Percentiles rank a stretch among this genome's conserved stretches.
Conservation (phyloP, 2,888 invertebrate genomes). For the Parnassius orleans region DNA sequence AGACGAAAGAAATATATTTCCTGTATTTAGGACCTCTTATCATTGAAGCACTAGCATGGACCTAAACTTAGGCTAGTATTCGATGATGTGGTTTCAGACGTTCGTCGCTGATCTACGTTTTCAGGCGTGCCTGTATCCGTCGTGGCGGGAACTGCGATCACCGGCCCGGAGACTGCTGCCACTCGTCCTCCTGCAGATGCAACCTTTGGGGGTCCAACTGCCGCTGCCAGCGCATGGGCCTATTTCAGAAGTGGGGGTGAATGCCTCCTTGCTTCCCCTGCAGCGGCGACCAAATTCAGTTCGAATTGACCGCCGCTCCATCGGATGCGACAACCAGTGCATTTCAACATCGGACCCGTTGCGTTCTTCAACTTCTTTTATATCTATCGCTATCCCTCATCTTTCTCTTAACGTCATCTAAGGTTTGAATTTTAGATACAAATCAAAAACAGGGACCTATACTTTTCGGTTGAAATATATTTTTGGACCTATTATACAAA, state of each 20-base stretch:
- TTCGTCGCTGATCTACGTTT: conserved; percentile 92
- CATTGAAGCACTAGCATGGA: conserved; percentile 37
- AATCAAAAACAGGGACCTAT: conserved; percentile 75
- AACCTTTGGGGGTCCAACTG: conserved; percentile 95
- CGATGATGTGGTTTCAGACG: conserved; percentile 86
- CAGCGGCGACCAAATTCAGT: conserved; percentile 64
- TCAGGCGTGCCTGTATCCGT: conserved; percentile 90
- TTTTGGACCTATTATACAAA: conserved; percentile 73
- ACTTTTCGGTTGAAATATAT: conserved; percentile 68
- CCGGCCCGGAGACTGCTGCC: conserved; percentile 91
- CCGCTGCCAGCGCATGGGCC: conserved; percentile 92
- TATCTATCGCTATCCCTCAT: conserved; percentile 40
- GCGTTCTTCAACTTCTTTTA: conserved; percentile 44
- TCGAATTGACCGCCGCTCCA: conserved; percentile 72
- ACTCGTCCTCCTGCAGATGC: conserved; percentile 92
- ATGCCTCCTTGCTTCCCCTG: conserved; percentile 42
- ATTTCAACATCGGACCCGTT: conserved; percentile 65
- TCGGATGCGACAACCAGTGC: conserved; percentile 64
- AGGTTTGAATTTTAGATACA: conserved; percentile 43
- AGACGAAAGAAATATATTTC: no score
- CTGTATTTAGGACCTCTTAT: conserved; percentile 5
- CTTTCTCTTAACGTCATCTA: conserved; percentile 37
- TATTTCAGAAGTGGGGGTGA: conserved; percentile 93
- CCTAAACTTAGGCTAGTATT: conserved; percentile 71
- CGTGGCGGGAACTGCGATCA: conserved; percentile 93